Percentiles rank a stretch among this genome's conserved stretches.
Evolutionary conservation across 1,140 invertebrate genomes (phyloP).

Genomic region (Melanaphis sacchari): DNA sequence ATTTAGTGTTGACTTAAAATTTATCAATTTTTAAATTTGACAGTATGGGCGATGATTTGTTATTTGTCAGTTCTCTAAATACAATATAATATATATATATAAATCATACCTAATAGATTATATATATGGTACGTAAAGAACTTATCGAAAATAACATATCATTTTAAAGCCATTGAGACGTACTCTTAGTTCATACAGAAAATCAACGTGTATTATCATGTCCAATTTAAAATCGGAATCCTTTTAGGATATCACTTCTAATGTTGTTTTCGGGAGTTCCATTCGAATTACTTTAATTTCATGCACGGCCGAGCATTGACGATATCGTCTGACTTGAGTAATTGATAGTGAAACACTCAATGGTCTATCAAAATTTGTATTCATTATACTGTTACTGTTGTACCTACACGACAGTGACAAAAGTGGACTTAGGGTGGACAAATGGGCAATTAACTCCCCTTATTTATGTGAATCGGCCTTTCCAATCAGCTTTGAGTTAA

Average conservation of each 20-base stretch:
- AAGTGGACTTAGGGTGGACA: neutral
- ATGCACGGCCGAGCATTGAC: neutral
- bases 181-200: neutral
- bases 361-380: neutral
- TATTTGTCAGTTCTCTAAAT: neutral
- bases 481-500: neutral
- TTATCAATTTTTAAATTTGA: neutral
- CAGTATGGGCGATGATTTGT: neutral
- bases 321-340: neutral
- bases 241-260: constrained; percentile 3
- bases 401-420: neutral
- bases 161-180: neutral
- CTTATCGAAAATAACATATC: neutral
- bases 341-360: neutral
- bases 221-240: neutral
- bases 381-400: neutral
- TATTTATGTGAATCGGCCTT: neutral
- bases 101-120: neutral
- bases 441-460: neutral
- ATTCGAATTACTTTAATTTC: neutral
- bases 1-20: neutral
- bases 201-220: neutral
- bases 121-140: neutral
- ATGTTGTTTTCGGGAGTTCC: neutral
- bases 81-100: neutral